Conservation (phyloP, 2,797 vertebrate species). For the Helicolenus hilgendorfi region DNA sequence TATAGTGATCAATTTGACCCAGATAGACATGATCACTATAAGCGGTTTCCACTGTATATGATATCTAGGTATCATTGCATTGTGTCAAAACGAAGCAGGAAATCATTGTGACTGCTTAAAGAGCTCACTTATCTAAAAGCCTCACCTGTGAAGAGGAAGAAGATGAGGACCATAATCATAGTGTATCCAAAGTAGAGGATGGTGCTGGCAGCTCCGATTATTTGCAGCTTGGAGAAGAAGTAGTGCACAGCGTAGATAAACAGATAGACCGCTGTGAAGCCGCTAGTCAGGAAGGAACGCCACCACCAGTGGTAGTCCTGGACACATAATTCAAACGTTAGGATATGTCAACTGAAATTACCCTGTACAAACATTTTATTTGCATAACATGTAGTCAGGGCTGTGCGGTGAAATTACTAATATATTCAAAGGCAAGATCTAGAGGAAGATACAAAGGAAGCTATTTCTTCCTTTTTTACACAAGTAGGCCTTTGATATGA, state of each 20-base stretch:
- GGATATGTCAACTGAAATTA: not conserved
- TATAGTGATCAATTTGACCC: too few relatives aligned
- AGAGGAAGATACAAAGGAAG: not conserved
- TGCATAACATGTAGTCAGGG: not conserved
- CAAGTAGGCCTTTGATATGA: not conserved
- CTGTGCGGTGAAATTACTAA: not conserved
- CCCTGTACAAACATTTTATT: not conserved
- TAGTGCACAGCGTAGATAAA: slow-evolving; percentile 95
- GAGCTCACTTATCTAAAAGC: not conserved
- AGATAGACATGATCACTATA: accelerated
- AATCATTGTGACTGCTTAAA: not conserved
- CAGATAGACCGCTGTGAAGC: slow-evolving; percentile 95
- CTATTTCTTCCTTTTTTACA: not conserved
- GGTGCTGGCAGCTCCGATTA: slow-evolving; percentile 92
- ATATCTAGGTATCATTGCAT: not conserved
- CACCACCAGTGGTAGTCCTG: slow-evolving; percentile 97
- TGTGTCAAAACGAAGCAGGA: not conserved
- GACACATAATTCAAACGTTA: slow-evolving; percentile 29
- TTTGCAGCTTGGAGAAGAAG: slow-evolving; percentile 96
- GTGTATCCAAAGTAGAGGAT: slow-evolving; percentile 97
- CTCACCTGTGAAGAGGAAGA: slow-evolving; percentile 96
- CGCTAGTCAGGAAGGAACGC: slow-evolving; percentile 94
- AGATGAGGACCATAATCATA: slow-evolving; percentile 95
- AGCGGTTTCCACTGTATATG: not conserved
- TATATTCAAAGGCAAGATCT: not conserved